Conservation (phyloP, 1,140 invertebrate genomes). For the Sipha flava region DNA sequence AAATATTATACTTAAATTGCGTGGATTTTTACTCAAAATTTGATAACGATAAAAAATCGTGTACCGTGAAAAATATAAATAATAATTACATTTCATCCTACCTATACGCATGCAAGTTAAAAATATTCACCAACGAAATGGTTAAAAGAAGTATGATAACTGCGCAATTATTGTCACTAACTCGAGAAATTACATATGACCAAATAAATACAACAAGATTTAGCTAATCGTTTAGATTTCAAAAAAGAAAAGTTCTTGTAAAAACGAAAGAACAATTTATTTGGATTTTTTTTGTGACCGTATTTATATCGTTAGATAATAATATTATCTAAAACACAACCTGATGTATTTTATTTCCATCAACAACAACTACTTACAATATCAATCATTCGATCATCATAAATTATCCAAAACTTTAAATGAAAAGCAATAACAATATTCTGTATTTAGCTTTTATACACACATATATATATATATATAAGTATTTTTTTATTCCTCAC, state of each 20-base stretch:
- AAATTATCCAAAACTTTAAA: not conserved
- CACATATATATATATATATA: not conserved
- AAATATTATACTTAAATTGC: no score
- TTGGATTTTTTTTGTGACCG: not conserved
- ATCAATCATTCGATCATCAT: not conserved
- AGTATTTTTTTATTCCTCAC: not conserved
- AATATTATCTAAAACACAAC: not conserved
- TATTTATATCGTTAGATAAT: not conserved
- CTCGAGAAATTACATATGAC: not conserved
- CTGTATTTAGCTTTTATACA: not conserved
- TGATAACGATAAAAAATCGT: no score
- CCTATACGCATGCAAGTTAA: no score
- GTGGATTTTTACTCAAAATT: no score
- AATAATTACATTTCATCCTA: no score
- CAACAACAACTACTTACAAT: not conserved
- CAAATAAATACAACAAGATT: not conserved
- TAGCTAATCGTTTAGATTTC: not conserved
- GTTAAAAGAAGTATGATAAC: no score
- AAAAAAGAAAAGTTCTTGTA: not conserved
- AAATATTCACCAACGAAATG: no score
- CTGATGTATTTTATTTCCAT: slow-evolving; percentile 22
- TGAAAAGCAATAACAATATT: slow-evolving; percentile 17
- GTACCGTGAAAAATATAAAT: no score
- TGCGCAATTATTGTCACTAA: no score
- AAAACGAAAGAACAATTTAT: not conserved